These are phyloP conservation scores for Whitmania pigra DNA, from an alignment of 1,140 invertebrate genomes.

Conservation along the genomic window DNA sequence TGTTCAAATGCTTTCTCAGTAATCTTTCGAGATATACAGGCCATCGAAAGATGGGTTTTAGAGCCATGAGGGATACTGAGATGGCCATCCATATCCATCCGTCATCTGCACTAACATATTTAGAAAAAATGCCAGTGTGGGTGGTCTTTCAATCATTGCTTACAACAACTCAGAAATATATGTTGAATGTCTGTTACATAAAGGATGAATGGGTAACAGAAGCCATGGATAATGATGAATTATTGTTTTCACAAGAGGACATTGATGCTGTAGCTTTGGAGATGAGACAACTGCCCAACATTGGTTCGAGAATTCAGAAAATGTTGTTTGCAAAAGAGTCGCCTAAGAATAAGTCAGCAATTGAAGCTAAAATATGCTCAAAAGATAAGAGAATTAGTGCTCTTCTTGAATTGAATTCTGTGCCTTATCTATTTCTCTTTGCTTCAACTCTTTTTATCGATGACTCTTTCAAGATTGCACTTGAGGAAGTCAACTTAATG, in stretches of 20 bases:
- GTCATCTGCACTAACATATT: constrained; percentile 12
- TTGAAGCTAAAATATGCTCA: too few relatives aligned
- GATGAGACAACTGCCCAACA: constrained; percentile 1
- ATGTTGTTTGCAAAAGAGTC: not conserved
- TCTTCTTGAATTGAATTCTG: too few relatives aligned
- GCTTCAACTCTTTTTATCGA: too few relatives aligned
- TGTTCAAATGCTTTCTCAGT: constrained; percentile 4
- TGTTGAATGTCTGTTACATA: constrained; percentile 11
- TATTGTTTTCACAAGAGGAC: not conserved
- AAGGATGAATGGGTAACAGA: constrained; percentile 12
- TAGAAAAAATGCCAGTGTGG: constrained; percentile 8
- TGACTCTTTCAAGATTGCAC: too few relatives aligned
- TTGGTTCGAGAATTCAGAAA: not conserved
- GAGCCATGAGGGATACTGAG: not conserved
- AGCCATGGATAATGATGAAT: not conserved
- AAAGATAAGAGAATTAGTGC: too few relatives aligned
- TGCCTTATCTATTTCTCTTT: too few relatives aligned
- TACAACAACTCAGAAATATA: not conserved
- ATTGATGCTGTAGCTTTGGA: not conserved
- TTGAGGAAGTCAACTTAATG: too few relatives aligned
- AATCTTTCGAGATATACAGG: constrained; percentile 8
- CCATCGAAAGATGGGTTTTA: constrained; percentile 10
- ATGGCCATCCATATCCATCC: constrained; percentile 9
- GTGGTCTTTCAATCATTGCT: constrained; percentile 9
- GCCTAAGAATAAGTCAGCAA: too few relatives aligned